Evolutionary conservation across 1,140 invertebrate species (phyloP), one percentile per base, ranked within the genome.

Genomic region (Eriosoma lanigerum): DNA sequence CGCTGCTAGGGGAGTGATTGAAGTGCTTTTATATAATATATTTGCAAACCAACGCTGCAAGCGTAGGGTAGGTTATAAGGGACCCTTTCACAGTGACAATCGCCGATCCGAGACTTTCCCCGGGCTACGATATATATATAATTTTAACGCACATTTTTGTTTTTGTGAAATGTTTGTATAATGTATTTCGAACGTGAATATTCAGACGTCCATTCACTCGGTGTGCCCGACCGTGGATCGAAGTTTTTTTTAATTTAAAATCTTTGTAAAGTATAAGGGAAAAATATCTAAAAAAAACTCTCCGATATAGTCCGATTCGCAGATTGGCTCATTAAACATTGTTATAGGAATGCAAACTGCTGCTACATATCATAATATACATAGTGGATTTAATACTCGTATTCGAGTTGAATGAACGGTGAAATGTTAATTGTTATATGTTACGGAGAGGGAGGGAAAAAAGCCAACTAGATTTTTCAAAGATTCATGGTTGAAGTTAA

Each of bases 201-300:
- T 32, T 26, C 26, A 29, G 13, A 15, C 58, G 60, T 66, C 64
- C 64, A 21, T 66, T 66, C 64, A 15, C 32, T n/a, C 32, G 62
- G 62, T 46, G 38, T 68, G 13, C 44, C 21, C 66, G 46, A 70
- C 66, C 66, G 66, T 26, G 46, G 66, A 21, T 44, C 24, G 17
- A 29, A 46, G 46, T 50, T 50, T 70, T 50, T 50, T 70, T 26
- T 70, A 70, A 70, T 70, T 70, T 44, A 70, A 70, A 70, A 29
- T 21, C 50, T 70, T 26, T 44, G 44, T 6, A 66, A 44, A 21
- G 64, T 66, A 64, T 1, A 38, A 21, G 6, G 17, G 15, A 62
- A 62, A 13, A 24, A 6, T 10, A 38, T 64, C 17, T 21, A 44
- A 66, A 66, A 44, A 13, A 66, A 38, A 15, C 44, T n/a, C 44